Conservation (phyloP, 2,797 vertebrate species). For the Geotrypetes seraphini region DNA sequence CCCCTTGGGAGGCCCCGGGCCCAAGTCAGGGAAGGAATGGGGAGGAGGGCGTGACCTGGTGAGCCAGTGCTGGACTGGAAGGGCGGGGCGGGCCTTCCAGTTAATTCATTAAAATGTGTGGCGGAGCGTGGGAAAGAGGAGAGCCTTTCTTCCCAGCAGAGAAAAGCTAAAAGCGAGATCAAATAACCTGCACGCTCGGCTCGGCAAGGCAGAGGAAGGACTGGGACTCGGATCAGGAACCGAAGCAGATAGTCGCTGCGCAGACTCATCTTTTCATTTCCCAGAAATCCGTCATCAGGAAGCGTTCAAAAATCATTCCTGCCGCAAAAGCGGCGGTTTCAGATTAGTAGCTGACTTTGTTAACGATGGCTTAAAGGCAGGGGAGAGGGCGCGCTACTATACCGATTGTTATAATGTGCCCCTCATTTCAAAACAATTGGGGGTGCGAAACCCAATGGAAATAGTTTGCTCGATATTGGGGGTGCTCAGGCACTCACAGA, state of each 20-base stretch:
- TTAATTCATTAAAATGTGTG: constrained; percentile 96
- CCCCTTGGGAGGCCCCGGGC: constrained; percentile 35
- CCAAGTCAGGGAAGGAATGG: constrained; percentile 15
- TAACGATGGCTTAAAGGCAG: too few relatives aligned
- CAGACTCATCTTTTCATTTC: neutral
- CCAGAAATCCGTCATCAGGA: neutral
- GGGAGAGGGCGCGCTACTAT: too few relatives aligned
- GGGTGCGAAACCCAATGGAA: too few relatives aligned
- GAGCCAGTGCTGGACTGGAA: constrained; percentile 17
- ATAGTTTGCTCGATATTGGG: too few relatives aligned
- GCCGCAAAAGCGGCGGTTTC: too few relatives aligned
- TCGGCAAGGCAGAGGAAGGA: constrained; percentile 14
- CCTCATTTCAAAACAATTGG: too few relatives aligned
- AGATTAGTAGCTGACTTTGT: too few relatives aligned
- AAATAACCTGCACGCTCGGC: constrained; percentile 27
- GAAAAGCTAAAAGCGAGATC: constrained; percentile 51
- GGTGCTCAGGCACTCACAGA: too few relatives aligned
- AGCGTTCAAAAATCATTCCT: too few relatives aligned
- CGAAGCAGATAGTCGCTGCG: neutral
- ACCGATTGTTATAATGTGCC: too few relatives aligned
- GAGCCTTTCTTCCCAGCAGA: constrained; percentile 93
- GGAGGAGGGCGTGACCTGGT: too few relatives aligned
- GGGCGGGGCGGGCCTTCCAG: constrained; percentile 65
- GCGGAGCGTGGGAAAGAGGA: constrained; percentile 97
- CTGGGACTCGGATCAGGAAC: constrained; percentile 4